phyloP scores from a whole-genome alignment of 2,113 vertebrate species.

The Brevimyrus niger region DNA sequence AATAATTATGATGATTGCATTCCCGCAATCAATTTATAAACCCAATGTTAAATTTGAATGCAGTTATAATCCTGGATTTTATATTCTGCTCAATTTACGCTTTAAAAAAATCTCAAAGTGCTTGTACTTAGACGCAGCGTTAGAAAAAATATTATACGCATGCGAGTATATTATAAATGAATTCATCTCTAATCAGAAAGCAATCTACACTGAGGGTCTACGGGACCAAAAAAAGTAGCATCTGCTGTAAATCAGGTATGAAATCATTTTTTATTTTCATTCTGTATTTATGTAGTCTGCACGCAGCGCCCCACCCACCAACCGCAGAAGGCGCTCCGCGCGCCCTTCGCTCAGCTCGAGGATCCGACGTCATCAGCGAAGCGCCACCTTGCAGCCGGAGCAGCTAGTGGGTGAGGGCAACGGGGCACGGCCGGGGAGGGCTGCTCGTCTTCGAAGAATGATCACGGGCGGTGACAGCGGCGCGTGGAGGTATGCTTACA shows the following conservation, averaged over 20 bases:
- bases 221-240: background rate
- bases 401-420: background rate
- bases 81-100: background rate
- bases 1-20: background rate
- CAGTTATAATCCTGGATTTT: background rate
- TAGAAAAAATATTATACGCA: background rate
- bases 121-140: background rate
- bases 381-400: background rate
- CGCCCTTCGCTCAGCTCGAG: background rate
- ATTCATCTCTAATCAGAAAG: background rate
- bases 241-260: background rate
- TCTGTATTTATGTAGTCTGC: background rate
- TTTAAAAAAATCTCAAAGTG: background rate
- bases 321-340: background rate
- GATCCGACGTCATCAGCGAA: constrained; percentile 9
- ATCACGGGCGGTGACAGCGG: background rate
- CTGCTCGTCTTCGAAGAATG: background rate
- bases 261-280: background rate
- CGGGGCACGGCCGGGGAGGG: too few relatives aligned
- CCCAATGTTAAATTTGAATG: background rate
- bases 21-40: background rate
- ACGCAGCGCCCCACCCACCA: background rate
- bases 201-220: background rate
- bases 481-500: background rate
- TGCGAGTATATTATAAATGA: background rate